Evolutionary conservation across 2,797 vertebrate genomes (phyloP), one percentile per base, ranked within the genome.

Genomic region (Ficedula albicollis): DNA sequence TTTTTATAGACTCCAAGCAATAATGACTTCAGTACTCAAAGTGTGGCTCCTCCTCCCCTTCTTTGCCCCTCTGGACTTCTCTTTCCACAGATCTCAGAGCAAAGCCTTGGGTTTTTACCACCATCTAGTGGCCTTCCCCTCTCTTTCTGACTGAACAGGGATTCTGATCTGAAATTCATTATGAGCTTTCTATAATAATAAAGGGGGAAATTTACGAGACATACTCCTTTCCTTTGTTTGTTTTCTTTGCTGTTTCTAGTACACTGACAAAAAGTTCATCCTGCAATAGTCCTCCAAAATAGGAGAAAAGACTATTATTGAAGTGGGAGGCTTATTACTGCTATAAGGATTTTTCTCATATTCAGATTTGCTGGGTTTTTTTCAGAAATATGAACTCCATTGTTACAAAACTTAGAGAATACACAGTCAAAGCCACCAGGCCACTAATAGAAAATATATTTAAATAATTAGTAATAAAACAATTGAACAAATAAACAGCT

Each of bases 1-100:
- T 96, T 97, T 98, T 97, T 98, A 98, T 98, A 97, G 93, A 89
- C 85, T 85, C 81, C 90, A 79, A 94, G 85, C 91, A 86, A 95
- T 93, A 97, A 89, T 72, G 89, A 95, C 89, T 97, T 90, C 93
- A 89, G 51, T 91, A 85, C 77, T 87, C 75, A 49, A 51, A 87
- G 78, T 54, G 64, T 90, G 75, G 92, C 97, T 97, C 97, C 97
- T 96, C 97, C 97, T 96, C 90, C 46, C 34, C 74, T 64, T 60
- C 86, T 73, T 79, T 69, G 85, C 54, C 62, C 63, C 75, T 63
- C 86, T 84, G 80, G 93, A 97, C 77, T 86, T 90, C 75, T 82
- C 54, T 90, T 93, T 66, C 36, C 66, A 67, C 27, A n/a, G 46
- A 77, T 48, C 38, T 85, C 39, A 2, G 12, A 84, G 56, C 34